Conservation (phyloP, 2,113 vertebrate genomes). For the Hippolais icterina region DNA sequence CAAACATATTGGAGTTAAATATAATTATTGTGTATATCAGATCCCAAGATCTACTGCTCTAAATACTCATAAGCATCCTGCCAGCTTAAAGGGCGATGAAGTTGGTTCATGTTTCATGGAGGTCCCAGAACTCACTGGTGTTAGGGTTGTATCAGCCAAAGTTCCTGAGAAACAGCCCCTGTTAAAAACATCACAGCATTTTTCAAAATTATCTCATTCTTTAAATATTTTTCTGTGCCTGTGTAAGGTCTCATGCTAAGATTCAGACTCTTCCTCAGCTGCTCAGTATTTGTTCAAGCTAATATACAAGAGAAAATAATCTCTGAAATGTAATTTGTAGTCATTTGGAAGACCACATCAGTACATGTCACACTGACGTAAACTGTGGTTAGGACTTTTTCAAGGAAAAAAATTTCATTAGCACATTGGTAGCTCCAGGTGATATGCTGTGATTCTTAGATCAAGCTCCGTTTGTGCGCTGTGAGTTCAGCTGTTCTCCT, state of each 20-base stretch:
- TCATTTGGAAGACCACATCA: background rate
- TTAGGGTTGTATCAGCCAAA: background rate
- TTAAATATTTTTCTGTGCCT: background rate
- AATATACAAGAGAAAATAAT: background rate
- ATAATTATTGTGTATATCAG: background rate
- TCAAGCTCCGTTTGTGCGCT: background rate
- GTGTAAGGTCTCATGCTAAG: background rate
- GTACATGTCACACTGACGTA: background rate
- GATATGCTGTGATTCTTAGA: background rate
- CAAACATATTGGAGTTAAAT: background rate
- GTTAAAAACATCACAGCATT: background rate
- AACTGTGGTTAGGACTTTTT: background rate
- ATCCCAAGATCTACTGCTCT: background rate
- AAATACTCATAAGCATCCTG: background rate
- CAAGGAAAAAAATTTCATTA: background rate
- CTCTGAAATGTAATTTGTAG: background rate
- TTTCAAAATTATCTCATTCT: constrained; percentile 7
- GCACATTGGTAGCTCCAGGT: background rate
- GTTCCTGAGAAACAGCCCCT: background rate
- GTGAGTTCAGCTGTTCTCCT: background rate
- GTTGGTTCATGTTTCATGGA: background rate
- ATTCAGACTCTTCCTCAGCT: background rate
- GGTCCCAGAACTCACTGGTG: background rate
- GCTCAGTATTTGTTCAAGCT: background rate
- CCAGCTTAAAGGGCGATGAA: background rate